These are phyloP conservation scores for Drosophila funebris DNA, from an alignment of 1,140 invertebrate species.

Conservation along the genomic window DNA sequence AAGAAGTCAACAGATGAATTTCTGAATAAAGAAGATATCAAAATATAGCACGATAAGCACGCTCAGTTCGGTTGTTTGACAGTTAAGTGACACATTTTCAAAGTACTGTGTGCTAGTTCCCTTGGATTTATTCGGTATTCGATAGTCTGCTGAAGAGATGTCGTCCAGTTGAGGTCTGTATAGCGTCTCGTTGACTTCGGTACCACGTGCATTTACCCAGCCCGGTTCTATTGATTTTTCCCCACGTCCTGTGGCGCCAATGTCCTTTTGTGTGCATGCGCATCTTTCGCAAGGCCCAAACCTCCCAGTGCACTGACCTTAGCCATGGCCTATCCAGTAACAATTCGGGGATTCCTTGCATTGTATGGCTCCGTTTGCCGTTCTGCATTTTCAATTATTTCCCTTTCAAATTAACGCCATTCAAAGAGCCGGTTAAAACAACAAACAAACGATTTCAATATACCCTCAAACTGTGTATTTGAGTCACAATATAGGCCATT, in stretches of 20 bases:
- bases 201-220: slow-evolving; percentile 37
- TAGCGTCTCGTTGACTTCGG: not conserved
- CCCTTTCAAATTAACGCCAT: slow-evolving; percentile 65
- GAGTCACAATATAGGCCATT: slow-evolving; percentile 77
- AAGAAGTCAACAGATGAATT: not conserved
- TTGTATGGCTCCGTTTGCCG: slow-evolving; percentile 5
- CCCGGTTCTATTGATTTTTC: slow-evolving; percentile 75
- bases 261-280: slow-evolving; percentile 61
- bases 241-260: slow-evolving; percentile 47
- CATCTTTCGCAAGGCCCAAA: slow-evolving; percentile 43
- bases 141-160: not conserved
- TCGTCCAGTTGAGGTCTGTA: not conserved
- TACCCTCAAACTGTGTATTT: slow-evolving; percentile 27
- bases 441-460: slow-evolving; percentile 53
- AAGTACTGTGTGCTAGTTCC: slow-evolving; percentile 5
- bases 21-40: slow-evolving; percentile 1
- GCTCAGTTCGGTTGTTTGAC: slow-evolving; percentile 44
- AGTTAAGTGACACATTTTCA: slow-evolving; percentile 78
- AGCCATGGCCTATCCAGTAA: slow-evolving; percentile 53
- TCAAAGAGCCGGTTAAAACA: slow-evolving; percentile 52
- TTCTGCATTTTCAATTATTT: slow-evolving; percentile 47
- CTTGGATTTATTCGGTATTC: not conserved
- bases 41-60: slow-evolving; percentile 25
- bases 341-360: slow-evolving; percentile 29
- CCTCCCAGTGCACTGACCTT: slow-evolving; percentile 72